Evolutionary conservation across 1,140 invertebrate genomes (phyloP), one percentile per base, ranked within the genome.

Genomic region (Drosophila nikananu): DNA sequence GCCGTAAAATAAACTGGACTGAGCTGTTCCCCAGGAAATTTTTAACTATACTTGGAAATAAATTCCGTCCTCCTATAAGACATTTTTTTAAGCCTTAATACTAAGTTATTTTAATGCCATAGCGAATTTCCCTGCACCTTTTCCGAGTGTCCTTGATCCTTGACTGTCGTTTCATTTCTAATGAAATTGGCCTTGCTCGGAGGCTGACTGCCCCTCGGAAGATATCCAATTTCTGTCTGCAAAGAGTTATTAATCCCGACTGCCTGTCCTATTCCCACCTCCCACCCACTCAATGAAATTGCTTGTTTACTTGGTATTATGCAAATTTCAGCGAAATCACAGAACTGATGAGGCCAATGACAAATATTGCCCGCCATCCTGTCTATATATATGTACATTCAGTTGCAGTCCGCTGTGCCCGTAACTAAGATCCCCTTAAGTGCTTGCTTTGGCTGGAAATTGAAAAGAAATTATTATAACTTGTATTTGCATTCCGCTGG

Each of bases 381-480:
- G 46, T 58, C 42, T 9, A 58, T 27, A 65, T 48, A 32, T 51
- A 32, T 73, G 54, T 67, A 19, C 39, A n/a, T n/a, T n/a, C n/a
- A 57, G 48, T 44, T 78, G 83, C 83, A 84, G 59, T 81, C 60
- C 39, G 23, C 37, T 23, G 8, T 37, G n/a, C n/a, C 48, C 35
- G 57, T 62, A 23, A 44, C 49, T 39, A 39, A 51, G 57, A 66
- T 55, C 60, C 68, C 71, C 77, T 74, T 73, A 71, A 73, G 60
- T 80, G 77, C 76, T 57, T 84, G 79, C 81, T 82, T 80, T 91
- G 81, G 79, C 49, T 77, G 87, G 89, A 91, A 87, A 91, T 91
- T 91, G 87, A 91, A 91, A 91, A 91, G 81, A 89, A 91, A 91
- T 91, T 91, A 91, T 91, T 84, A 89, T 70, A 89, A 89, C 81